Conservation (phyloP, 2,113 vertebrate genomes). For the Charina bottae region DNA sequence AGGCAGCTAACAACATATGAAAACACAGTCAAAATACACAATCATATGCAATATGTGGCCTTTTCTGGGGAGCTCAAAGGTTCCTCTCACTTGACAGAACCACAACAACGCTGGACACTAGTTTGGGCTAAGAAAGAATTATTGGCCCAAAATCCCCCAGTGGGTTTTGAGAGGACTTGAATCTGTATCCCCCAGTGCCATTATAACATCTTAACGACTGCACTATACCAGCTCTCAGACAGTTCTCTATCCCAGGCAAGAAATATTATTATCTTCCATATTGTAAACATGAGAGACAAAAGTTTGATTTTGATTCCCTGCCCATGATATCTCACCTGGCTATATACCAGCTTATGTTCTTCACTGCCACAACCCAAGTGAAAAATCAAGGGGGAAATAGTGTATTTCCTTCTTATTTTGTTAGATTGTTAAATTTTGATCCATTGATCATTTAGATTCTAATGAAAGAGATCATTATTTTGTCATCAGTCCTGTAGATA, state of each 20-base stretch:
- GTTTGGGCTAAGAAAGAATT: not conserved
- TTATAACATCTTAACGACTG: not conserved
- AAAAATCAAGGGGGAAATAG: not conserved
- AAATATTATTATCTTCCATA: not conserved
- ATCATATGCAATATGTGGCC: not conserved
- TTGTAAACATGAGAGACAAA: not conserved
- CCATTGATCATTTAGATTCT: not conserved
- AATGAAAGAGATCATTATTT: not conserved
- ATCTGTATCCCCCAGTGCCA: not conserved
- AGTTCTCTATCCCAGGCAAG: not conserved
- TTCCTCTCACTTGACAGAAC: not conserved
- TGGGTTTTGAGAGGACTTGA: not conserved
- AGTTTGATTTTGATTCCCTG: not conserved
- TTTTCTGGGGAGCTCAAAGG: not conserved
- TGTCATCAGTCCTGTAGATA: too few species aligned
- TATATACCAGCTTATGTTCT: not conserved
- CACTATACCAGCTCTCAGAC: not conserved
- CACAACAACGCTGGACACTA: not conserved
- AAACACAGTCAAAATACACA: not conserved
- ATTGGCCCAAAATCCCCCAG: not conserved
- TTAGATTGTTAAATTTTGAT: not conserved
- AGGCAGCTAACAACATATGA: not conserved
- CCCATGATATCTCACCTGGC: not conserved
- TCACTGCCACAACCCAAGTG: not conserved
- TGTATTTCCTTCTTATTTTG: not conserved